Conservation (phyloP, 2,888 invertebrate species). For the Physocephala rufipes region DNA sequence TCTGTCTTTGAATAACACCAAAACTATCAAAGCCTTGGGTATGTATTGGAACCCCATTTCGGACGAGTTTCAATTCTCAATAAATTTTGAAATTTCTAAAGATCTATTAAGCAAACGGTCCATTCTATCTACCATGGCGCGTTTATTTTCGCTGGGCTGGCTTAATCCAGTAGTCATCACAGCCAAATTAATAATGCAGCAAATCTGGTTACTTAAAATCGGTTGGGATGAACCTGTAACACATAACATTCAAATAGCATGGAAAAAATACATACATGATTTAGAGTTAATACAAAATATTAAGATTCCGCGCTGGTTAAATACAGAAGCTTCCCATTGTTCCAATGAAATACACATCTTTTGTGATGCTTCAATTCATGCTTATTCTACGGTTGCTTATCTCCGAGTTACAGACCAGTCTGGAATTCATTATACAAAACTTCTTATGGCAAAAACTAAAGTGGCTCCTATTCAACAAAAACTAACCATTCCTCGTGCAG, state of each 20-base stretch:
- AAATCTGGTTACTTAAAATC: slow-evolving; percentile 14
- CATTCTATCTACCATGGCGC: slow-evolving; percentile 29
- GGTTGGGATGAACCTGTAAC: slow-evolving; percentile 26
- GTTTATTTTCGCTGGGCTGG: slow-evolving; percentile 38
- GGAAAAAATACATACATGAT: slow-evolving; percentile 2
- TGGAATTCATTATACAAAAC: neutral
- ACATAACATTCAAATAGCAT: neutral
- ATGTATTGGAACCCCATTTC: slow-evolving; percentile 38
- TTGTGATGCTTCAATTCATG: slow-evolving; percentile 26
- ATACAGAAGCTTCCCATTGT: neutral
- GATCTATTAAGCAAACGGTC: slow-evolving; percentile 22
- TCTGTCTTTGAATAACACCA: neutral
- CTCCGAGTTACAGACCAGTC: slow-evolving; percentile 14
- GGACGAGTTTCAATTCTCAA: slow-evolving; percentile 35
- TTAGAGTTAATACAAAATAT: slow-evolving; percentile 7
- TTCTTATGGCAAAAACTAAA: slow-evolving; percentile 26
- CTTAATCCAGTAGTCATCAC: slow-evolving; percentile 31
- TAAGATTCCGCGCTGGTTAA: slow-evolving; percentile 26
- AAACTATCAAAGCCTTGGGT: slow-evolving; percentile 33
- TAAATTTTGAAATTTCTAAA: slow-evolving; percentile 21
- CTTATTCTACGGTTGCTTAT: slow-evolving; percentile 27
- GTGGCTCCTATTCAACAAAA: slow-evolving; percentile 27
- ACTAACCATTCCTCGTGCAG: slow-evolving; percentile 28
- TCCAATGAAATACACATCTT: slow-evolving; percentile 19
- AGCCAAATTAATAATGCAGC: slow-evolving; percentile 33